Conservation (phyloP, 2,797 vertebrate genomes). For the Limosa lapponica region DNA sequence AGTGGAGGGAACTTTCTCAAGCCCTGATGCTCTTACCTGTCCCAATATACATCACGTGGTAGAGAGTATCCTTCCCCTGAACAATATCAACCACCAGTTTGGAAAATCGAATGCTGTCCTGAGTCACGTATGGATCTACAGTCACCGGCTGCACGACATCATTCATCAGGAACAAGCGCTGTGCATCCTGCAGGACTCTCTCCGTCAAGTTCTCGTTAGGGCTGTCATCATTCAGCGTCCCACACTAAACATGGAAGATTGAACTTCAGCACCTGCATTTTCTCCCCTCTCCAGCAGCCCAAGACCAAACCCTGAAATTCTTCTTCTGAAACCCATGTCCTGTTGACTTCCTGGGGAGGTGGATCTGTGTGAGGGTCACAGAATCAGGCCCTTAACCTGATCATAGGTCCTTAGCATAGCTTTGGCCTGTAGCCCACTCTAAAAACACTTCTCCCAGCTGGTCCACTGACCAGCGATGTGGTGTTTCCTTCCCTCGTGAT, state of each 20-base stretch:
- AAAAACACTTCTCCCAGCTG: not conserved
- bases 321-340: not conserved
- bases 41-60: conserved; percentile 97
- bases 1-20: not conserved
- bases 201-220: conserved; percentile 95
- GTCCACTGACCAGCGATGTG: not conserved
- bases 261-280: not conserved
- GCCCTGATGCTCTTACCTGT: conserved; percentile 83
- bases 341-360: not conserved
- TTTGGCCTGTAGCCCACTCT: not conserved
- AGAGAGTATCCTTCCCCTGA: conserved; percentile 94
- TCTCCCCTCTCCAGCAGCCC: not conserved
- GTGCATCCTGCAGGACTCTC: conserved; percentile 95
- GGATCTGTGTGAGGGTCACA: not conserved
- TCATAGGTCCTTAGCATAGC: not conserved
- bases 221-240: conserved; percentile 88
- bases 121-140: conserved; percentile 91
- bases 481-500: not conserved
- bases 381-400: not conserved
- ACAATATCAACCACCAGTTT: conserved; percentile 96
- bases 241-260: conserved; percentile 81
- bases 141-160: conserved; percentile 96
- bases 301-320: not conserved
- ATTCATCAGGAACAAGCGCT: conserved; percentile 96
- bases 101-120: conserved; percentile 94